These are phyloP conservation scores for Apeltes quadracus DNA, from an alignment of 2,113 vertebrate species.

Conservation along the genomic window DNA sequence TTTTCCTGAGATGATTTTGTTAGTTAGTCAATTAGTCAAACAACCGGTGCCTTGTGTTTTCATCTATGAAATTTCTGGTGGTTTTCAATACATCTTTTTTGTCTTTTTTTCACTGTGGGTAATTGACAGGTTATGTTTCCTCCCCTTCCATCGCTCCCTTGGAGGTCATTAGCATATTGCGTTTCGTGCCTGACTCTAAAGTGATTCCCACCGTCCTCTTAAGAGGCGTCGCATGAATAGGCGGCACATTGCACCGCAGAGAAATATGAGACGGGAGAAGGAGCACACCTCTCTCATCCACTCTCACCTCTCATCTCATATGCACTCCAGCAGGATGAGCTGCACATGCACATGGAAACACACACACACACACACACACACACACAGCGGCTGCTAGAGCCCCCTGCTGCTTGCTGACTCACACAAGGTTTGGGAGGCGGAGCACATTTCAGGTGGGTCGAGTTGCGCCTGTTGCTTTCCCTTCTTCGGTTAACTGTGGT, in stretches of 20 bases:
- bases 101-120: conserved; percentile 40
- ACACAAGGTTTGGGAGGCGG: conserved; percentile 34
- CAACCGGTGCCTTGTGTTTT: conserved; percentile 34
- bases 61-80: conserved; percentile 30
- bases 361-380: conserved; percentile 6
- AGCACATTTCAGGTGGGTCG: conserved; percentile 29
- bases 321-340: conserved; percentile 31
- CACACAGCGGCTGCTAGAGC: conserved; percentile 7
- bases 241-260: conserved; percentile 48
- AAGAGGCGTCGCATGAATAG: conserved; percentile 63
- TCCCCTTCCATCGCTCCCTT: conserved; percentile 49
- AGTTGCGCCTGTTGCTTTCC: conserved; percentile 22
- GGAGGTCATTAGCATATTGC: conserved; percentile 68
- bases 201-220: conserved; percentile 68
- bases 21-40: conserved; percentile 57
- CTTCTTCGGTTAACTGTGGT: conserved; percentile 39
- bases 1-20: conserved; percentile 40
- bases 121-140: conserved; percentile 75
- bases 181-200: conserved; percentile 61
- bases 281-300: conserved; percentile 20
- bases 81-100: conserved; percentile 60
- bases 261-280: conserved; percentile 59
- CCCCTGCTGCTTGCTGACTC: conserved; percentile 47
- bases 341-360: neutral
- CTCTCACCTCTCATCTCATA: conserved; percentile 25